Evolutionary conservation across 2,113 vertebrate genomes (phyloP), one percentile per base, ranked within the genome.

Genomic region (Pelecanus crispus): DNA sequence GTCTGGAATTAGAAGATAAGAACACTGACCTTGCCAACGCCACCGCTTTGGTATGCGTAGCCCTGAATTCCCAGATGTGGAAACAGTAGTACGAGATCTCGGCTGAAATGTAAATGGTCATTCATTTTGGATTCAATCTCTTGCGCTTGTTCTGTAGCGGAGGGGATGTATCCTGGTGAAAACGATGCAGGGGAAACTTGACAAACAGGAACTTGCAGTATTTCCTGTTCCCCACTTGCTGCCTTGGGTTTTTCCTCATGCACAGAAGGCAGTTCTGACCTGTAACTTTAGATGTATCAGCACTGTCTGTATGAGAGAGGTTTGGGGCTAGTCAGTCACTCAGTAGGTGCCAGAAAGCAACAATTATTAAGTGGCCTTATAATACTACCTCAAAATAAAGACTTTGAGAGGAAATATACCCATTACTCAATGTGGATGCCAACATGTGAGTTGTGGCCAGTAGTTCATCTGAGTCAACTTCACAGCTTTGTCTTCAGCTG

Each of bases 1-100:
- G 62, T 28, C 95, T 96, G 94, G 63, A 93, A 74, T 88, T 45
- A 21, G 71, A 62, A 94, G 94, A 93, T 95, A 92, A 94, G 86
- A 66, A 34, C 0, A 0, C 70, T 50, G 72, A 61, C 73, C 70
- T 56, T 84, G 66, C 70, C 49, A 85, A 34, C 0, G 2, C 17
- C 49, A 13, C 24, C 5, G 7, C 62, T 89, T 94, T 92, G 59
- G 44, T 78, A 68, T 38, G 44, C 1, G 1, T 34, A 83, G 72
- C 49, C 20, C 47, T 87, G 44, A 65, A 42, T 31, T 70, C 58
- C 50, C 67, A 78, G 11, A 17, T 62, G 11, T 20, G 40, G 67
- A 18, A 95, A 78, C 24, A 8, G 68, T 5, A 50, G 55, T 19
- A 34, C 0, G 4, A 8, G 61, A 67, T 52, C 47, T 84, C 3